These are phyloP conservation scores for Phaedon cochleariae DNA, from an alignment of 2,888 invertebrate genomes.

Conservation along the genomic window DNA sequence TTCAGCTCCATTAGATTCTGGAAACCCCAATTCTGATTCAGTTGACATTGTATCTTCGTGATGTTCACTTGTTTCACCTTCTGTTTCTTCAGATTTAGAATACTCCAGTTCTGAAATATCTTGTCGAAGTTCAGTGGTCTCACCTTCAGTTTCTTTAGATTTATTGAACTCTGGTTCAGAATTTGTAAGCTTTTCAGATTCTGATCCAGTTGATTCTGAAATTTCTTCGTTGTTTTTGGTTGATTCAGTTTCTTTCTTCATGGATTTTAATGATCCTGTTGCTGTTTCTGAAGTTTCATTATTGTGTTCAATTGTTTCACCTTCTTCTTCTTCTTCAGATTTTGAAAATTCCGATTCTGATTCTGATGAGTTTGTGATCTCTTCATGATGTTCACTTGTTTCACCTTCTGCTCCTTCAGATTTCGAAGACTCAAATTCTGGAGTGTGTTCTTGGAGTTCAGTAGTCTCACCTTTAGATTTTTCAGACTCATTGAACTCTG, in stretches of 20 bases:
- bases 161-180: too few species aligned
- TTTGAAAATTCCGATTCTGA: not conserved
- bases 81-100: not conserved
- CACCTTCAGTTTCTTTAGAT: too few species aligned
- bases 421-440: not conserved
- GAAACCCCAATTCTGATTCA: too few species aligned
- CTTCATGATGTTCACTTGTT: conserved; percentile 1
- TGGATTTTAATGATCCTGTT: too few species aligned
- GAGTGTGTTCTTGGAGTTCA: not conserved
- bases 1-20: too few species aligned
- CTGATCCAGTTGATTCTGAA: too few species aligned
- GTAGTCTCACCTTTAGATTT: not conserved
- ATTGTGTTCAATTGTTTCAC: not conserved
- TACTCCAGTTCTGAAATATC: not conserved
- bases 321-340: not conserved
- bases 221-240: too few species aligned
- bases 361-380: not conserved
- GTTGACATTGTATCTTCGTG: not conserved
- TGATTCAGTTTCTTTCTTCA: too few species aligned
- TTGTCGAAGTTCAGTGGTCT: not conserved
- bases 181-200: too few species aligned
- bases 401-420: not conserved
- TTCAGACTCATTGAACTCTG: not conserved
- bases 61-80: too few species aligned
- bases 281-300: too few species aligned